Base-by-base conservation (phyloP, 2,113 vertebrate genomes). In the Tachycineta bicolor region DNA sequence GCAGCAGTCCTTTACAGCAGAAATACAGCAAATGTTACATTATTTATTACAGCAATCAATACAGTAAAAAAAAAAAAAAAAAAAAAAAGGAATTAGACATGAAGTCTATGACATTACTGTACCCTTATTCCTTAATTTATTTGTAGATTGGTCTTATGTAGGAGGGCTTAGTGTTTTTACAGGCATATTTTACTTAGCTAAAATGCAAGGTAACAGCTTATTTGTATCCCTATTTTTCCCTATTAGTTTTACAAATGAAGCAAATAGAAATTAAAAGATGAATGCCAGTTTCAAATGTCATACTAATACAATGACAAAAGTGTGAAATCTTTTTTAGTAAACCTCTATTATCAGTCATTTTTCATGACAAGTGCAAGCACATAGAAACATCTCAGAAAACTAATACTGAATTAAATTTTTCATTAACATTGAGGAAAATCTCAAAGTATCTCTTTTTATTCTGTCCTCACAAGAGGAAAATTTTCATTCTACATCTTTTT, bases 101-200 rank as follows among this genome's bases (percentile, higher is more conserved):
- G 4, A 74, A 73, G 23, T 22, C 87, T 62, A 17, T 29, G 59
- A 34, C 52, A 68, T 55, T 43, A 71, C 47, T 85, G 91, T 78
- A 47, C 50, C 41, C 81, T 95, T 90, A 37, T 74, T 96, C 83
- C 77, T 92, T 59, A 83, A 83, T 97, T 93, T 91, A 60, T 47
- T 71, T 50, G 91, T 89, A 92, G 67, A 90, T 87, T 92, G 5
- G 16, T 83, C 89, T 90, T 92, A 82, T 93, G 96, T 95, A 68
- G 88, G 82, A 65, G 53, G 52, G 47, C 50, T 83, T 87, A 73
- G 62, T 70, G 68, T 31, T 93, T 91, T 93, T 84, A 68, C 56
- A 90, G 49, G 85, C 39, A 44, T 77, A 90, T 88, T 97, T 94
- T 74, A 62, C 73, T 37, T 75, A 75, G 71, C 71, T 93, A 90